These are phyloP conservation scores for Achlya flavicornis DNA, from an alignment of 2,888 invertebrate genomes.

Conservation along the genomic window DNA sequence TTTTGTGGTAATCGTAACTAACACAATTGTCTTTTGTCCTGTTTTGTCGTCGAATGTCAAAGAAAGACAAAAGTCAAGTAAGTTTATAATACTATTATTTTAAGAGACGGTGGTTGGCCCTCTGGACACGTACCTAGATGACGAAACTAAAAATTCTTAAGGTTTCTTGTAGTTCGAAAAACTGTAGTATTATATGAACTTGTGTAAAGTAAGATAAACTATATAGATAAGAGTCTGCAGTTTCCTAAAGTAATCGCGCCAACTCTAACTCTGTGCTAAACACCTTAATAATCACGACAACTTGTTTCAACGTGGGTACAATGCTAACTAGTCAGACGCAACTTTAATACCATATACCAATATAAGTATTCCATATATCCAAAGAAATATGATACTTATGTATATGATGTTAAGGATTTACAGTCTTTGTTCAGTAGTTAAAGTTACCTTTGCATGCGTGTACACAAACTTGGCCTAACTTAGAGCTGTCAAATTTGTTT, in stretches of 20 bases:
- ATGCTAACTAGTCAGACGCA: conserved; percentile 76
- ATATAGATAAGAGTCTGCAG: conserved; percentile 13
- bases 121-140: too few species aligned
- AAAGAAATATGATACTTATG: conserved; percentile 37
- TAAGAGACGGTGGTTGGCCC: too few species aligned
- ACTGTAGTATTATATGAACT: too few species aligned
- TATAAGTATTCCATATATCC: conserved; percentile 16
- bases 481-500: conserved; percentile 83
- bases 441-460: conserved; percentile 57
- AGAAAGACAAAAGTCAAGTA: too few species aligned
- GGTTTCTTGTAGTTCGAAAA: too few species aligned
- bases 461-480: conserved; percentile 78
- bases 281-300: conserved; percentile 80
- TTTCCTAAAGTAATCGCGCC: conserved; percentile 44
- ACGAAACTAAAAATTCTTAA: too few species aligned
- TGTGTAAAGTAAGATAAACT: too few species aligned
- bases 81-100: too few species aligned
- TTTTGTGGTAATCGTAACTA: too few species aligned
- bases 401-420: conserved; percentile 20
- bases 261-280: conserved; percentile 61
- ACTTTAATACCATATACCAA: conserved; percentile 57
- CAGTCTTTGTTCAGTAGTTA: conserved; percentile 22
- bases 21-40: too few species aligned
- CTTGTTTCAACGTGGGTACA: conserved; percentile 77
- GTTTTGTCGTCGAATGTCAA: too few species aligned